Conservation (phyloP, 1,140 invertebrate genomes). For the Danaus melanippus region DNA sequence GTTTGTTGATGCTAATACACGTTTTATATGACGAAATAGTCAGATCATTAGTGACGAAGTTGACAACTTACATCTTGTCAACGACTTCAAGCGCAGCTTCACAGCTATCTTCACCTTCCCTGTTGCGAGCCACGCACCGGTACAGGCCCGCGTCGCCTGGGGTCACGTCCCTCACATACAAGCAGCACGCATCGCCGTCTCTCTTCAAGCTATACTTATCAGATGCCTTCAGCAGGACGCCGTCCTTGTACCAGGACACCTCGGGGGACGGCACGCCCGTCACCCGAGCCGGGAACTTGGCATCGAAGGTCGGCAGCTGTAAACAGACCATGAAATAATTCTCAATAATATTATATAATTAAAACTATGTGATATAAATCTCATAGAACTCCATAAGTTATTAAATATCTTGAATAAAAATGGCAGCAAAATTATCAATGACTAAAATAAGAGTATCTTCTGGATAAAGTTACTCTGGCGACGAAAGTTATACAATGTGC, state of each 20-base stretch:
- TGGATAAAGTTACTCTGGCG: no score
- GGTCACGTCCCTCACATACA: conserved; percentile 81
- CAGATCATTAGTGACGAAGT: neutral
- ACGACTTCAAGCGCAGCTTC: conserved; percentile 83
- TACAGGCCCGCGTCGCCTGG: conserved; percentile 82
- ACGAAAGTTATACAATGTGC: no score
- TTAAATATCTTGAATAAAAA: no score
- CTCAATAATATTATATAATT: neutral
- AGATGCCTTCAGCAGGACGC: conserved; percentile 75
- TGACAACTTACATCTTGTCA: conserved; percentile 82
- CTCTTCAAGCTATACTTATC: conserved; percentile 84
- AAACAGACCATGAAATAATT: conserved; percentile 8
- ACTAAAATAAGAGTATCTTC: no score
- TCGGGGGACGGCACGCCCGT: conserved; percentile 90
- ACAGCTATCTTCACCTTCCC: conserved; percentile 84
- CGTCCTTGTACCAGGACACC: conserved; percentile 88
- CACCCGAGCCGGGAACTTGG: conserved; percentile 86
- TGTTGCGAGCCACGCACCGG: conserved; percentile 84
- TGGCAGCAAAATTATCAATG: no score
- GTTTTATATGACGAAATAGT: neutral
- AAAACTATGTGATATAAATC: neutral
- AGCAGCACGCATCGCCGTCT: conserved; percentile 83
- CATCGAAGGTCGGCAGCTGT: conserved; percentile 81
- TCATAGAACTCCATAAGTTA: no score
- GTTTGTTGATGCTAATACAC: neutral